Evolutionary conservation across 2,888 invertebrate species (phyloP).

Genomic region (Drosophila lacicola): DNA sequence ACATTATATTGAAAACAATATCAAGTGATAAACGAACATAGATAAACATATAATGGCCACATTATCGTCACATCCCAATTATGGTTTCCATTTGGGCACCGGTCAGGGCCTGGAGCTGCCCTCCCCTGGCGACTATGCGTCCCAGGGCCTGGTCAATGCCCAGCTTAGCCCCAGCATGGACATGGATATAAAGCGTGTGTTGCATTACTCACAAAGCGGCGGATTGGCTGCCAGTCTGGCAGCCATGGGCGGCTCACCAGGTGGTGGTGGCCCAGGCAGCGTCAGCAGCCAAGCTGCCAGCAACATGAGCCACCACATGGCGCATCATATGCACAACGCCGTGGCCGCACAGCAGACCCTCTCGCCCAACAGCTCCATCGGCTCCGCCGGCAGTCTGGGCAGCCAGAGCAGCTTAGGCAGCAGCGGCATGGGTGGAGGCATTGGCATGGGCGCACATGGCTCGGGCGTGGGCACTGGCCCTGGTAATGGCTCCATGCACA

Average conservation of each 20-base stretch:
- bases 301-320: slow-evolving; percentile 83
- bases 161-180: slow-evolving; percentile 79
- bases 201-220: slow-evolving; percentile 84
- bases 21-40: slow-evolving; percentile 48
- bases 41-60: slow-evolving; percentile 80
- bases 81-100: slow-evolving; percentile 83
- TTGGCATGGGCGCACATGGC: slow-evolving; percentile 52
- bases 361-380: slow-evolving; percentile 83
- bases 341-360: slow-evolving; percentile 79
- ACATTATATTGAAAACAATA: slow-evolving; percentile 30
- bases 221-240: slow-evolving; percentile 83
- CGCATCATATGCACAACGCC: slow-evolving; percentile 71
- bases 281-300: slow-evolving; percentile 75
- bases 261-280: slow-evolving; percentile 81
- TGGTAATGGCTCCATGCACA: slow-evolving; percentile 61
- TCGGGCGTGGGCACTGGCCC: slow-evolving; percentile 23
- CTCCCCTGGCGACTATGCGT: slow-evolving; percentile 83
- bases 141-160: slow-evolving; percentile 76
- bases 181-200: slow-evolving; percentile 84
- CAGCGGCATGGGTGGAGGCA: slow-evolving; percentile 70
- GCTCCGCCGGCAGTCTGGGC: slow-evolving; percentile 71
- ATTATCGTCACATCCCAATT: slow-evolving; percentile 85
- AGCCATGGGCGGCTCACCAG: slow-evolving; percentile 84
- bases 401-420: slow-evolving; percentile 70
- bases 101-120: slow-evolving; percentile 84